Conservation (phyloP, 1,140 invertebrate genomes). For the Steinernema khuongi region DNA sequence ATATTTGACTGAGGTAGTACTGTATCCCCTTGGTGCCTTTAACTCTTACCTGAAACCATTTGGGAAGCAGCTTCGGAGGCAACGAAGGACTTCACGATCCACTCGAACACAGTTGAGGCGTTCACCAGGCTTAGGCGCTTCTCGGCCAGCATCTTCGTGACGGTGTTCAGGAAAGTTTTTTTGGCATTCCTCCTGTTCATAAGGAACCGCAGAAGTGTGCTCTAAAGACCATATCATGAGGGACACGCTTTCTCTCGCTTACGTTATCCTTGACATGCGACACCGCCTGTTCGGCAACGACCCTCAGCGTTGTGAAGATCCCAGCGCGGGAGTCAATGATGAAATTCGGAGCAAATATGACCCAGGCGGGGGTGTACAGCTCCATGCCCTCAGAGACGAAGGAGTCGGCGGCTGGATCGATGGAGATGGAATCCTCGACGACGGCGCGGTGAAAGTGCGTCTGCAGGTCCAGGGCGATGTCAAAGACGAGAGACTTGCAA, state of each 20-base stretch:
- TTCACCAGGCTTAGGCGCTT: slow-evolving; percentile 29
- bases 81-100: slow-evolving; percentile 33
- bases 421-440: neutral
- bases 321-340: slow-evolving; percentile 33
- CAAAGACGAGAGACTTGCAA: slow-evolving; percentile 33
- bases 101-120: slow-evolving; percentile 23
- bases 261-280: slow-evolving; percentile 31
- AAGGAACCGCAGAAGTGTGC: slow-evolving; percentile 27
- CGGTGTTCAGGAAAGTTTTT: slow-evolving; percentile 31
- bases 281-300: slow-evolving; percentile 25
- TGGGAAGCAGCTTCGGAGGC: slow-evolving; percentile 18
- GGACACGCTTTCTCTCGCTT: slow-evolving; percentile 16
- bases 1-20: too few relatives aligned
- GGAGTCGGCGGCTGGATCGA: slow-evolving; percentile 4
- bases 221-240: slow-evolving; percentile 20
- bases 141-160: slow-evolving; percentile 18
- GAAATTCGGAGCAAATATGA: slow-evolving; percentile 36
- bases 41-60: slow-evolving; percentile 22
- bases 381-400: slow-evolving; percentile 19
- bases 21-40: too few relatives aligned
- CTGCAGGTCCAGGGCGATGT: slow-evolving; percentile 17
- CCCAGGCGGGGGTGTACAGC: slow-evolving; percentile 26
- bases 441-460: neutral
- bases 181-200: slow-evolving; percentile 36
- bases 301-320: slow-evolving; percentile 34